Evolutionary conservation across 2,797 vertebrate genomes (phyloP).

Genomic region (Enteromius argenteus): DNA sequence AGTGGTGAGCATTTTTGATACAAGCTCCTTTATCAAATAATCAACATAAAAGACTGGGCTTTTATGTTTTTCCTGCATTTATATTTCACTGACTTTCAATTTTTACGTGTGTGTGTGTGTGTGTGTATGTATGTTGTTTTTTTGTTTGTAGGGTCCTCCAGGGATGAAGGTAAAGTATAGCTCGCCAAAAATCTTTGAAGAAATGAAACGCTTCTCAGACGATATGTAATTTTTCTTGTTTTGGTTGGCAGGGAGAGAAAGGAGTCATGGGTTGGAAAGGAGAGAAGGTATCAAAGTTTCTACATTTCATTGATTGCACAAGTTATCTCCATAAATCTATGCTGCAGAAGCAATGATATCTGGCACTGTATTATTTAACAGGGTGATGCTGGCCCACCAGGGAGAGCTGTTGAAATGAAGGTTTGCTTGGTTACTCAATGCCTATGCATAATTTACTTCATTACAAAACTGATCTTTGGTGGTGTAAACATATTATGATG

Average conservation of each 20-base stretch:
- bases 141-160: conserved; percentile 71
- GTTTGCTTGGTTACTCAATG: conserved; percentile 67
- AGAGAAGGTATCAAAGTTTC: conserved; percentile 71
- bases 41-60: background rate
- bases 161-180: conserved; percentile 77
- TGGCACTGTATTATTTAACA: conserved; percentile 60
- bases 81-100: background rate
- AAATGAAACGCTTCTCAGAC: conserved; percentile 11
- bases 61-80: background rate
- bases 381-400: conserved; percentile 79
- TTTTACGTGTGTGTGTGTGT: background rate
- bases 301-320: conserved; percentile 1
- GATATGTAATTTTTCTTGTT: conserved; percentile 38
- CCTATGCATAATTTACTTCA: background rate
- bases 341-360: conserved; percentile 28
- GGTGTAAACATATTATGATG: background rate
- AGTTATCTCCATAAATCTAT: background rate
- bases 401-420: conserved; percentile 82
- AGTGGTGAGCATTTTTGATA: conserved; percentile 68
- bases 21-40: background rate
- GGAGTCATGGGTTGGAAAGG: conserved; percentile 77
- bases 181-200: conserved; percentile 17
- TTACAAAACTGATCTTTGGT: background rate
- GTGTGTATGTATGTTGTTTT: background rate
- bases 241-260: conserved; percentile 77